A percentile compares a stretch with the other conserved stretches of the same genome.
Conservation (phyloP, 2,888 invertebrate genomes). For the Rhagonycha fulva region DNA sequence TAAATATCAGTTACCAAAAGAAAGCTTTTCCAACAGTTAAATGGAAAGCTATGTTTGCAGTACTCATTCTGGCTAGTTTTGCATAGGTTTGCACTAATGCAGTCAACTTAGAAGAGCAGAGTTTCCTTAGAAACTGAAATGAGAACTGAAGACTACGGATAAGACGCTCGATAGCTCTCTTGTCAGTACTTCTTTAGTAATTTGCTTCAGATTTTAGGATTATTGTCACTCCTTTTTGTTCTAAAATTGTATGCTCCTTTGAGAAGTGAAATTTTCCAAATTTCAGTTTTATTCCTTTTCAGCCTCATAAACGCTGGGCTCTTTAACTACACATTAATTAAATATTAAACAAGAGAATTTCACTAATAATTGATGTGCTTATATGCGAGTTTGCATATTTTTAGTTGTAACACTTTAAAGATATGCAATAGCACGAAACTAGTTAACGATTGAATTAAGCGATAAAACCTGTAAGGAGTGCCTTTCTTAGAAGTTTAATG, state of each 20-base stretch:
- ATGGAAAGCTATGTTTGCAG: not conserved
- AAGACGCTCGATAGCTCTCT: not conserved
- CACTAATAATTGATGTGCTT: too few relatives aligned
- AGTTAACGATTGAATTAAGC: too few relatives aligned
- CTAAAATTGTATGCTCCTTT: not conserved
- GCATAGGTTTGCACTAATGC: not conserved
- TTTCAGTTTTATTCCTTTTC: not conserved
- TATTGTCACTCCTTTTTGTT: not conserved
- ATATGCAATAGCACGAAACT: too few relatives aligned
- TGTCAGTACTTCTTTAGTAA: not conserved
- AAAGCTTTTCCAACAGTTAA: not conserved
- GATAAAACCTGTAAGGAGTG: too few relatives aligned
- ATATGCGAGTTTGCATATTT: too few relatives aligned
- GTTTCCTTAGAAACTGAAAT: not conserved
- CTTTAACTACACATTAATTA: too few relatives aligned
- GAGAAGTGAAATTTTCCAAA: not conserved
- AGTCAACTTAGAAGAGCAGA: not conserved
- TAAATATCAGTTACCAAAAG: not conserved
- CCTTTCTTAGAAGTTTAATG: too few relatives aligned
- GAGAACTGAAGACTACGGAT: not conserved
- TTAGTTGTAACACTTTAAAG: too few relatives aligned
- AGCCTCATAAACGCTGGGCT: not conserved
- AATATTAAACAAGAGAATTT: too few relatives aligned
- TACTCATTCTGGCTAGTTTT: not conserved
- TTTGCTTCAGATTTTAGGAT: not conserved